These are phyloP conservation scores for Daubentonia madagascariensis DNA, from an alignment of 2,113 vertebrate species.

Conservation along the genomic window DNA sequence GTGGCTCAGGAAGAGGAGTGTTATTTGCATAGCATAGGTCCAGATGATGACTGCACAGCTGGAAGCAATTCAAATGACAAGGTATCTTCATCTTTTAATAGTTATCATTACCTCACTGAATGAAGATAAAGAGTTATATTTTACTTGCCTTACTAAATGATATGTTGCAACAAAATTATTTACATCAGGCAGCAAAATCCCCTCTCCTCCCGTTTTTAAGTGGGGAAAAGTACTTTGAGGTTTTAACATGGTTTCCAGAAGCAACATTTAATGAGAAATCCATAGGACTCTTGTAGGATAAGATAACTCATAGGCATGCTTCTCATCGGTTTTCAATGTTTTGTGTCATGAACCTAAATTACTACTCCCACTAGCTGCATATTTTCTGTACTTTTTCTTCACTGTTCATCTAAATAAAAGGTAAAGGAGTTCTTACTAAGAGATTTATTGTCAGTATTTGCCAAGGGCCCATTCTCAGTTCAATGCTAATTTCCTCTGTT, in stretches of 20 bases:
- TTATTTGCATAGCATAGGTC: neutral
- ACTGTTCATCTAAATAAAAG: neutral
- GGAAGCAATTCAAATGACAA: neutral
- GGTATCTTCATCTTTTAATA: neutral
- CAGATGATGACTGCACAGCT: neutral
- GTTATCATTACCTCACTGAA: neutral
- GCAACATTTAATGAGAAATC: neutral
- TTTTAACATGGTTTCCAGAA: neutral
- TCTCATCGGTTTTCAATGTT: neutral
- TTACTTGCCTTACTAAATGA: neutral
- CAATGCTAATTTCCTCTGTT: neutral
- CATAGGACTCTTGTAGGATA: neutral
- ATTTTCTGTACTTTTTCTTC: neutral
- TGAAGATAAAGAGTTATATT: neutral
- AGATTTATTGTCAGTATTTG: neutral
- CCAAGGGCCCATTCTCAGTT: neutral
- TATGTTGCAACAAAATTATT: conserved; percentile 16
- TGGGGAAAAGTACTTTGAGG: neutral
- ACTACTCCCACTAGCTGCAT: neutral
- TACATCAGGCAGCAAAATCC: neutral
- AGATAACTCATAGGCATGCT: neutral
- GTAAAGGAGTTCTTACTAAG: neutral
- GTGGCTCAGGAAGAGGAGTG: neutral
- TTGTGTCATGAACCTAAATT: neutral
- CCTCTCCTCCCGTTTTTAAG: neutral